A percentile compares a stretch with the other conserved stretches of the same genome.
Conservation (phyloP, 2,797 vertebrate genomes). For the Neosalanx taihuensis region DNA sequence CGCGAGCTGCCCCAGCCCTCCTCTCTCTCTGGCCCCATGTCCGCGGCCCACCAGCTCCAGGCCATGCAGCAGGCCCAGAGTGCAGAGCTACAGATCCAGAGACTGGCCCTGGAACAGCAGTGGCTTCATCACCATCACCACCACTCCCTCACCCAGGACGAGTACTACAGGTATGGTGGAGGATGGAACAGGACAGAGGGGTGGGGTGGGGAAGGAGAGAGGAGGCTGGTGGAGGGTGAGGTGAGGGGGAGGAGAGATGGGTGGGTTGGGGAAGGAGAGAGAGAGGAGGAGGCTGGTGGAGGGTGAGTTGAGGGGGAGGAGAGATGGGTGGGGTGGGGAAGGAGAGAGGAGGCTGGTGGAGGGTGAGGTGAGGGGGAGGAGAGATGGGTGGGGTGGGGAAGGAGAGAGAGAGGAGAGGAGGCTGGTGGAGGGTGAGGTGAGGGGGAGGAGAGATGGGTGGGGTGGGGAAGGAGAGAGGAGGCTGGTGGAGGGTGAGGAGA, state of each 20-base stretch:
- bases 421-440: too few species aligned
- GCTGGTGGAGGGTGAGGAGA: neutral
- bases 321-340: neutral
- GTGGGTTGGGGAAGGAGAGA: neutral
- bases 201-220: too few species aligned
- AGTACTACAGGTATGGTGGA: constrained; percentile 48
- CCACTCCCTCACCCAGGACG: constrained; percentile 94
- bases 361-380: neutral
- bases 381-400: too few species aligned
- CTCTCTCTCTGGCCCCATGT: constrained; percentile 92
- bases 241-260: too few species aligned
- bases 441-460: too few species aligned
- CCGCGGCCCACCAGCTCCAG: constrained; percentile 97
- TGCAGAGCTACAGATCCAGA: constrained; percentile 97
- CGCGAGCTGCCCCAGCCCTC: constrained; percentile 92
- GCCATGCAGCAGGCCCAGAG: constrained; percentile 99
- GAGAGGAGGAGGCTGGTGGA: neutral
- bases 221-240: too few species aligned
- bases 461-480: neutral
- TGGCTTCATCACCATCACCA: constrained; percentile 97
- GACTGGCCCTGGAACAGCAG: constrained; percentile 97
- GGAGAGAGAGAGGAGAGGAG: too few species aligned
- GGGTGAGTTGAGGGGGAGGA: neutral
- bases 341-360: neutral
- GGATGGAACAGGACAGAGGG: too few species aligned